Conservation (phyloP, 2,113 vertebrate species). For the Melanostigma gelatinosum region DNA sequence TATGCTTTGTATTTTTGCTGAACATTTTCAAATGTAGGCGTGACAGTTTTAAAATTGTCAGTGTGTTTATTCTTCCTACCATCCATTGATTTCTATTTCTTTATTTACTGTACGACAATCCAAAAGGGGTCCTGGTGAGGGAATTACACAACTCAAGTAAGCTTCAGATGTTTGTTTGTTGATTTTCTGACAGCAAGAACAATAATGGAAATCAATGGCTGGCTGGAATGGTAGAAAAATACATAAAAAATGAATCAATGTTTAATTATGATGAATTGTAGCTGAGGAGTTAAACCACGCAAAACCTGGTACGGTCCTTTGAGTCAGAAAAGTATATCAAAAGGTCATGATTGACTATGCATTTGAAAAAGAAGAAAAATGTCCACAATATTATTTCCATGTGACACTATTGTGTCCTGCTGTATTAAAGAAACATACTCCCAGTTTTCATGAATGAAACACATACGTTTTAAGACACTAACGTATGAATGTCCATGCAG, state of each 20-base stretch:
- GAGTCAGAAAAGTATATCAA: background rate
- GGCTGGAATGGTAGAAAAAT: background rate
- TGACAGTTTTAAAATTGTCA: background rate
- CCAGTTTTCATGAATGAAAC: background rate
- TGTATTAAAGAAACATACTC: background rate
- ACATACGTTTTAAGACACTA: background rate
- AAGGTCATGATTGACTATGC: background rate
- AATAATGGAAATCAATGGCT: background rate
- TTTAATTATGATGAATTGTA: background rate
- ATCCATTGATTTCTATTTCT: background rate
- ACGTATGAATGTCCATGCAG: background rate
- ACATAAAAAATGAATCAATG: background rate
- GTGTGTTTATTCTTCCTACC: background rate
- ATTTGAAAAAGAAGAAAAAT: background rate
- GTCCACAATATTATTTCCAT: background rate
- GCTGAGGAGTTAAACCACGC: background rate
- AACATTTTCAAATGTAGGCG: background rate
- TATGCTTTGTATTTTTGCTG: background rate
- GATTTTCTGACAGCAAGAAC: background rate
- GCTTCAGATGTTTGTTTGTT: background rate
- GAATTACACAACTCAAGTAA: background rate
- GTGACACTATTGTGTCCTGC: background rate
- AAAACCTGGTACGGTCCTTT: background rate
- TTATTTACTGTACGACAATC: background rate
- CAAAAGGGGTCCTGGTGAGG: background rate